A percentile compares a stretch with the other conserved stretches of the same genome.
Evolutionary conservation across 1,140 invertebrate species (phyloP).

Genomic region (Druon quercuslanigerum): DNA sequence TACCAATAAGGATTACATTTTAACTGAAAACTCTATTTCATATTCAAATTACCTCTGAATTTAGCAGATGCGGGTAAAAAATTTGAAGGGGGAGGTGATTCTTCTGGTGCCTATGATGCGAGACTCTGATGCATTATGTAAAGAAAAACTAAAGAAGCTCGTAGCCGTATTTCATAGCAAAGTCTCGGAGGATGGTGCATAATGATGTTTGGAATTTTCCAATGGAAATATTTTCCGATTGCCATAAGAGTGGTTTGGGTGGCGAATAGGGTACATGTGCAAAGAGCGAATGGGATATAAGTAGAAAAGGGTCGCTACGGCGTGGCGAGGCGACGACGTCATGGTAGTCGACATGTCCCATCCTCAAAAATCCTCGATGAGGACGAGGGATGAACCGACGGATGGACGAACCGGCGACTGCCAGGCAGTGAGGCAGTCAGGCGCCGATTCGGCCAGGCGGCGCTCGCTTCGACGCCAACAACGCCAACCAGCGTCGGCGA

Average conservation of each 20-base stretch:
- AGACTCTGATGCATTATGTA: no score
- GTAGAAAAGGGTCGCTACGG: conserved; percentile 23
- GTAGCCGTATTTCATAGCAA: no score
- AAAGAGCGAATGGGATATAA: background rate
- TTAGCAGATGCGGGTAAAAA: no score
- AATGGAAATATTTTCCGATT: background rate
- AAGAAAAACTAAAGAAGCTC: no score
- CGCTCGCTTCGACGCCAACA: conserved; percentile 62
- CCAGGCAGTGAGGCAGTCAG: conserved; percentile 57
- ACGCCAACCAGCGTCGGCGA: conserved; percentile 56
- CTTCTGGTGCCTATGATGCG: no score
- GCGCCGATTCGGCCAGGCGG: conserved; percentile 59
- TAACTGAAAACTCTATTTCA: no score
- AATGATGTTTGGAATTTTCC: no score
- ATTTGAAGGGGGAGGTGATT: no score
- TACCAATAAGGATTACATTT: no score
- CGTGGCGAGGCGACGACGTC: conserved; percentile 40
- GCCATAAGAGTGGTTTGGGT: background rate
- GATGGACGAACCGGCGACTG: conserved; percentile 43
- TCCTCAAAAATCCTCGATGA: conserved; percentile 19
- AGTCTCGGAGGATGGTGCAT: no score
- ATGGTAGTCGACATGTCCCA: conserved; percentile 37
- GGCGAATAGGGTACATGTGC: background rate
- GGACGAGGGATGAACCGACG: conserved; percentile 31
- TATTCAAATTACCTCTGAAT: no score